These are phyloP conservation scores for Bos indicus DNA, from an alignment of 2,113 vertebrate species.

Conservation along the genomic window DNA sequence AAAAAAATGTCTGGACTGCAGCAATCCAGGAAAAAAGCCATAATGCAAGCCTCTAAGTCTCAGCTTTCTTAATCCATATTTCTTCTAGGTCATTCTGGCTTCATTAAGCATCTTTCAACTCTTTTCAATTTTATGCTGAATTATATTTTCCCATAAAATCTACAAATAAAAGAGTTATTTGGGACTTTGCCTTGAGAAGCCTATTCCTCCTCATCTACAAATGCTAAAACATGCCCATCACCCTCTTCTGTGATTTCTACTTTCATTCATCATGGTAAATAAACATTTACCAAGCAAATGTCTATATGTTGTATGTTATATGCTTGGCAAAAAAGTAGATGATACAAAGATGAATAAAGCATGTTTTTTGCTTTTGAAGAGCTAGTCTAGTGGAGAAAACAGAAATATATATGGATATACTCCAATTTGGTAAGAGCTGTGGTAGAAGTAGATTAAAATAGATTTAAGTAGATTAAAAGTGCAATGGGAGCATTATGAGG, in stretches of 20 bases:
- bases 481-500: not conserved
- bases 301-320: not conserved
- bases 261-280: not conserved
- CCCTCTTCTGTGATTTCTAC: not conserved
- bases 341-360: not conserved
- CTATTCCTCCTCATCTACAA: not conserved
- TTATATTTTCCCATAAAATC: conserved; percentile 1
- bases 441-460: not conserved
- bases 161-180: not conserved
- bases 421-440: not conserved
- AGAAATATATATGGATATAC: not conserved
- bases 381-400: not conserved
- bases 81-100: not conserved
- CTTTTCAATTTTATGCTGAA: not conserved
- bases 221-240: not conserved
- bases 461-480: not conserved
- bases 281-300: not conserved
- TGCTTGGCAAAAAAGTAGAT: not conserved
- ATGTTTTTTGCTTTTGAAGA: not conserved
- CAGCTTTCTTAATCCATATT: not conserved
- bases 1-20: not conserved
- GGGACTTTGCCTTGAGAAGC: not conserved
- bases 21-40: not conserved
- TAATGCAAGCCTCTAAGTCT: not conserved
- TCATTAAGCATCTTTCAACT: not conserved